These are phyloP conservation scores for Actinemys pallida DNA, from an alignment of 2,113 vertebrate genomes.

Conservation along the genomic window DNA sequence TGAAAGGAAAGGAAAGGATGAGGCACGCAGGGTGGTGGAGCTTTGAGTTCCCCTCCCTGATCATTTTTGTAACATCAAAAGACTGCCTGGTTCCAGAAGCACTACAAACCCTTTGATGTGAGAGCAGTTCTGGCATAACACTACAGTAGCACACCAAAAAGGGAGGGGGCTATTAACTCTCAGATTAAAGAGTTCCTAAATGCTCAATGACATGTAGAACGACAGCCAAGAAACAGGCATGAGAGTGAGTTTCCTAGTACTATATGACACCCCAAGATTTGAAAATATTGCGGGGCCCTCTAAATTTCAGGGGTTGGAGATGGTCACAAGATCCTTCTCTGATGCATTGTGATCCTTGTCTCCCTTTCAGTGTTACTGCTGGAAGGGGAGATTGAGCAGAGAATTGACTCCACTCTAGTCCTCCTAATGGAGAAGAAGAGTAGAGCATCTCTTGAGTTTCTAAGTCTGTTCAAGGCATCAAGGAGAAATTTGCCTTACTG, in stretches of 20 bases:
- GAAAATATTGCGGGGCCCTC: neutral
- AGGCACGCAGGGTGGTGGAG: conserved; percentile 47
- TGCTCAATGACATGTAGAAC: neutral
- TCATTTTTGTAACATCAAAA: conserved; percentile 61
- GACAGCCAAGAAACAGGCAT: neutral
- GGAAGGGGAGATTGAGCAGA: conserved; percentile 19
- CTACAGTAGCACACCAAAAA: conserved; percentile 22
- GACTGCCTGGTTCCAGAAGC: neutral
- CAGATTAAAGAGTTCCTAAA: neutral
- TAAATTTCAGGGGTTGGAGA: neutral
- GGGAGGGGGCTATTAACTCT: conserved; percentile 35
- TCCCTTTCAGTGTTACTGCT: neutral
- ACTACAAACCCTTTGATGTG: conserved; percentile 62
- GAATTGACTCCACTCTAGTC: neutral
- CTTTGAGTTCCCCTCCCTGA: conserved; percentile 1
- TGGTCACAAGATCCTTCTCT: neutral
- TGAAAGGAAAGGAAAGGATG: conserved; percentile 66
- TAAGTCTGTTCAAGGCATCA: neutral
- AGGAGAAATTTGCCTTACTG: neutral
- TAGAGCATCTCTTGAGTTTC: neutral
- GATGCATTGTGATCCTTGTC: neutral
- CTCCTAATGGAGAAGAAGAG: neutral
- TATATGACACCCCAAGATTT: neutral
- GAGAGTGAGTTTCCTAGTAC: neutral
- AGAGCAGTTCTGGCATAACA: conserved; percentile 56